Conservation (phyloP, 2,888 invertebrate species). For the Chelonus formosanus region DNA sequence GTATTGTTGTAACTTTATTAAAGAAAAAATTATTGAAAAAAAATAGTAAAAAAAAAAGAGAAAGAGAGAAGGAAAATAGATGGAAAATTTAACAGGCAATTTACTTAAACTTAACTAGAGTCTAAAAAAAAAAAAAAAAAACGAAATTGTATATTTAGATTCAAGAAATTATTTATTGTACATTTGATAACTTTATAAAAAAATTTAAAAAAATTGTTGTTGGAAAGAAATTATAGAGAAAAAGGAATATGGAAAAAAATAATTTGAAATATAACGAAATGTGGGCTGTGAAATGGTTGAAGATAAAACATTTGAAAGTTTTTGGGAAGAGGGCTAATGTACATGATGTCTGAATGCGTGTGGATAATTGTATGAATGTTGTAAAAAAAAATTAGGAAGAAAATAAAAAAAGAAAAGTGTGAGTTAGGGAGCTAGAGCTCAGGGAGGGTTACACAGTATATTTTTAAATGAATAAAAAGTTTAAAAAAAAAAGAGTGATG, state of each 20-base stretch:
- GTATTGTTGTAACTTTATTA: conserved; percentile 4
- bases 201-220: conserved; percentile 36
- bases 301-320: conserved; percentile 9
- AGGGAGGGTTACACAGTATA: conserved; percentile 60
- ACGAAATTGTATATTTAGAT: conserved; percentile 60
- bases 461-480: conserved; percentile 56
- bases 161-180: conserved; percentile 62
- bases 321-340: conserved; percentile 39
- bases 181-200: conserved; percentile 47
- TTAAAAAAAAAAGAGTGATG: not conserved
- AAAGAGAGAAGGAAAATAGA: no score
- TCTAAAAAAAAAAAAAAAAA: not conserved
- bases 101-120: conserved; percentile 51
- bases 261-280: conserved; percentile 52
- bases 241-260: conserved; percentile 33
- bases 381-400: conserved; percentile 25
- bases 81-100: conserved; percentile 47
- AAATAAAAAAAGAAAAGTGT: conserved; percentile 29
- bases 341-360: conserved; percentile 34
- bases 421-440: conserved; percentile 50
- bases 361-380: conserved; percentile 40
- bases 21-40: conserved; percentile 22
- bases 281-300: conserved; percentile 62
- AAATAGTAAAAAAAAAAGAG: conserved; percentile 34
- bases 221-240: conserved; percentile 32